Evolutionary conservation across 2,888 invertebrate genomes (phyloP).

Genomic region (Antheraea assamensis): DNA sequence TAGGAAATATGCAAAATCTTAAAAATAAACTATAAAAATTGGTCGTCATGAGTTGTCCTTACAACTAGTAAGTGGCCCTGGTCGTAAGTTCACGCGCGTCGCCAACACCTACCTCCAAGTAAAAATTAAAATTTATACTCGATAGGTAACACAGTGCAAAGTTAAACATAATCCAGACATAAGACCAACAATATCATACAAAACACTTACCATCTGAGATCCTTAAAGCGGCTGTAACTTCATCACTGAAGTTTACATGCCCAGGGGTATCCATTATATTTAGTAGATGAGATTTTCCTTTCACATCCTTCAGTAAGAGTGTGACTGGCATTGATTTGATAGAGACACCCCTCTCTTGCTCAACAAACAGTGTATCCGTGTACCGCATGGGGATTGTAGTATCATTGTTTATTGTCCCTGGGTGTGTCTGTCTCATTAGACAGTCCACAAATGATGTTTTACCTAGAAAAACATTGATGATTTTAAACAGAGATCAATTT

Average conservation of each 20-base stretch:
- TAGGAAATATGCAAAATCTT: too few species aligned
- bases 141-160: background rate
- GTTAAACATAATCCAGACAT: background rate
- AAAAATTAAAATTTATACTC: background rate
- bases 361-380: slow-evolving; percentile 98
- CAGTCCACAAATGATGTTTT: slow-evolving; percentile 99
- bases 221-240: slow-evolving; percentile 98
- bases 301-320: slow-evolving; percentile 94
- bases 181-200: background rate
- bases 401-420: slow-evolving; percentile 88
- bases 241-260: slow-evolving; percentile 99
- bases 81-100: too few species aligned
- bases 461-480: slow-evolving; percentile 44
- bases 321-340: slow-evolving; percentile 98
- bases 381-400: slow-evolving; percentile 92
- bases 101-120: too few species aligned
- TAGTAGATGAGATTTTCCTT: slow-evolving; percentile 97
- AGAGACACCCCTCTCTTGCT: slow-evolving; percentile 98
- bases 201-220: slow-evolving; percentile 84
- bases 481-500: background rate
- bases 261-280: slow-evolving; percentile 99
- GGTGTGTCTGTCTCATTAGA: slow-evolving; percentile 98
- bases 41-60: too few species aligned
- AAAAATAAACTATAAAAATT: too few species aligned
- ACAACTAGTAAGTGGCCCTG: too few species aligned